Evolutionary conservation across 2,888 invertebrate genomes (phyloP), one percentile per base, ranked within the genome.

Genomic region (Dryobotodes eremita): DNA sequence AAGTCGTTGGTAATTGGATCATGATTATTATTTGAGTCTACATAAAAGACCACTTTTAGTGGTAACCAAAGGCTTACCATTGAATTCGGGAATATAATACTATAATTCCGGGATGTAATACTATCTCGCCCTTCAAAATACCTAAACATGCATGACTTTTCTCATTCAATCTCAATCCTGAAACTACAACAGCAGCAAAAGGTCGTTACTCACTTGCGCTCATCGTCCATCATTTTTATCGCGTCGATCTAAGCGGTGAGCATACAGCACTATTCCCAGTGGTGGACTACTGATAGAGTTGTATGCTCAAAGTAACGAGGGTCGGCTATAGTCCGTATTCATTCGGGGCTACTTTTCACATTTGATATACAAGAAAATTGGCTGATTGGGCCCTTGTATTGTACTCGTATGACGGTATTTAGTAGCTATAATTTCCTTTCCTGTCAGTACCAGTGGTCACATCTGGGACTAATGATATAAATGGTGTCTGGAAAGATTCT

Each of bases 231-330:
- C 68, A 75, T 66, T 82, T 73, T 86, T 82, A 86, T 80, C 80
- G 53, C 48, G 13, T 50, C 77, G 55, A 85, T 81, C 83, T 70
- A 15, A 53, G 66, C 70, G 61, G 68, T 73, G 42, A 36, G 46
- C 71, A 79, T 82, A 73, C 73, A 71, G 15, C 73, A 59, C 61
- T 71, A 77, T 79, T 82, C 86, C 88, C 89, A 62, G 46, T 31
- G 77, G 89, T 75, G 72, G 70, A 46, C 73, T 71, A 70, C 71
- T 61, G 86, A 85, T 86, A 74, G 68, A 81, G 75, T 82, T 82
- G 53, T 82, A 71, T 81, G 77, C 68, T 71, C 64, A 26, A 64
- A 83, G 57, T 83, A 77, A 87, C 78, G 71, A 86, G 75, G 83
- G 86, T 80, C 57, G 59, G 50, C 64, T 71, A 57, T 55, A 13